A percentile compares a stretch with the other conserved stretches of the same genome.
phyloP scores from a whole-genome alignment of 1,140 invertebrate genomes.

The Zophobas morio region DNA sequence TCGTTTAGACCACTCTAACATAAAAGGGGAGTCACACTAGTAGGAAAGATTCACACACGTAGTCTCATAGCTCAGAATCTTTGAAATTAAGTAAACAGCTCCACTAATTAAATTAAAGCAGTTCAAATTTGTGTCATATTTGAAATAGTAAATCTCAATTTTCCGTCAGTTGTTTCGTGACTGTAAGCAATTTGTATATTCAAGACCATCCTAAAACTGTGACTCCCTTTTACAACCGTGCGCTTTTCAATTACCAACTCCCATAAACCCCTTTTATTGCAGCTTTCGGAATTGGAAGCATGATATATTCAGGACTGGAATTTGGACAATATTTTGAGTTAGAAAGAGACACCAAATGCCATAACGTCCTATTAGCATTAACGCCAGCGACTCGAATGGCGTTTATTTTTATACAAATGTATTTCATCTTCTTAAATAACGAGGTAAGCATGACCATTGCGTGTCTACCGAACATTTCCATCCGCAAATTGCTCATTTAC shows the following conservation, averaged over 20 bases:
- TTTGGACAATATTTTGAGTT: conserved; percentile 96
- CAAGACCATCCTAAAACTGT: neutral
- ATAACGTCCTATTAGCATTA: conserved; percentile 88
- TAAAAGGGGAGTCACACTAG: too few species aligned
- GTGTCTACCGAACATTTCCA: neutral
- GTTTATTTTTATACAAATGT: conserved; percentile 97
- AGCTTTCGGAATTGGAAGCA: conserved; percentile 91
- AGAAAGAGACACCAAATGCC: conserved; percentile 80
- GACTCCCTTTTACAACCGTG: neutral
- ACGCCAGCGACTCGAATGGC: conserved; percentile 92
- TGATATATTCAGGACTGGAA: conserved; percentile 93
- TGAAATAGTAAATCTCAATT: neutral
- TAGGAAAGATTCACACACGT: too few species aligned
- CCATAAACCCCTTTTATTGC: conserved; percentile 37
- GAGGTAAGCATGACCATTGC: conserved; percentile 64
- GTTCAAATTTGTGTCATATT: too few species aligned
- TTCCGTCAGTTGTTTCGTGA: neutral
- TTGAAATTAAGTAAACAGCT: too few species aligned
- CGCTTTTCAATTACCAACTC: neutral
- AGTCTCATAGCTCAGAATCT: too few species aligned
- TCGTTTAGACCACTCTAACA: too few species aligned
- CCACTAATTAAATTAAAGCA: too few species aligned
- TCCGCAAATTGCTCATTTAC: conserved; percentile 6
- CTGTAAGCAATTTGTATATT: too few species aligned
- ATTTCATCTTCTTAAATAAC: conserved; percentile 88